A percentile compares a stretch with the other conserved stretches of the same genome.
Conservation (phyloP, 2,113 vertebrate species). For the Antechinus stuartii region DNA sequence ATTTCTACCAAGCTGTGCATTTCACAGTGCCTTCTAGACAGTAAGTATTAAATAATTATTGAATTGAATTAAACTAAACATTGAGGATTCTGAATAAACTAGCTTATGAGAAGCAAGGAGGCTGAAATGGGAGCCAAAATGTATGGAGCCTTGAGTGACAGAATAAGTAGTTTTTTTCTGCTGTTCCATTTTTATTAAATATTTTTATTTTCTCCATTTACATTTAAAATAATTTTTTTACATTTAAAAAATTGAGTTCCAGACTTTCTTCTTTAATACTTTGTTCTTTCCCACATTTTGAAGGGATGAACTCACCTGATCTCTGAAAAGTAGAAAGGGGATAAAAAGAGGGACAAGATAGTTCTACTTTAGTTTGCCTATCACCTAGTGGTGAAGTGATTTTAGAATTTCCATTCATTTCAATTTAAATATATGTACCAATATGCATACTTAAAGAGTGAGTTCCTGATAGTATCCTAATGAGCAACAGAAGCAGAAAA, state of each 20-base stretch:
- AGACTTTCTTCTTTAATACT: no score
- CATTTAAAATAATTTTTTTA: no score
- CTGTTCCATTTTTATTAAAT: no score
- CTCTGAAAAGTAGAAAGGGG: not conserved
- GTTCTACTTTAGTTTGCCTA: not conserved
- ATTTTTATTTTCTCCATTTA: no score
- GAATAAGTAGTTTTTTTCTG: no score
- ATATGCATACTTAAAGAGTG: conserved; percentile 32
- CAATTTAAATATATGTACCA: conserved; percentile 60
- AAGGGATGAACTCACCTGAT: not conserved
- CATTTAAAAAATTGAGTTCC: no score
- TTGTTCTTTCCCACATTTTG: not conserved
- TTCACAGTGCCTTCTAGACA: not conserved
- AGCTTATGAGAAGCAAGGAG: not conserved
- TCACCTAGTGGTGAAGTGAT: not conserved
- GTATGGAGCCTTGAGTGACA: not conserved
- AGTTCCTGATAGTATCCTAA: conserved; percentile 9
- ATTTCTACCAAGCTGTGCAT: not conserved
- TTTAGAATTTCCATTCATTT: not conserved
- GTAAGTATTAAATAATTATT: not conserved
- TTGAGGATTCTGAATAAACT: not conserved
- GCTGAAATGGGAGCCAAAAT: not conserved
- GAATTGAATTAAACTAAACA: not conserved
- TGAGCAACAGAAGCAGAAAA: conserved; percentile 23
- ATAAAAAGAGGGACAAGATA: not conserved